Evolutionary conservation across 92 coral and sea anemone genomes (phyloP), one percentile per base, ranked within the genome.

Genomic region (Paramuricea clavata): DNA sequence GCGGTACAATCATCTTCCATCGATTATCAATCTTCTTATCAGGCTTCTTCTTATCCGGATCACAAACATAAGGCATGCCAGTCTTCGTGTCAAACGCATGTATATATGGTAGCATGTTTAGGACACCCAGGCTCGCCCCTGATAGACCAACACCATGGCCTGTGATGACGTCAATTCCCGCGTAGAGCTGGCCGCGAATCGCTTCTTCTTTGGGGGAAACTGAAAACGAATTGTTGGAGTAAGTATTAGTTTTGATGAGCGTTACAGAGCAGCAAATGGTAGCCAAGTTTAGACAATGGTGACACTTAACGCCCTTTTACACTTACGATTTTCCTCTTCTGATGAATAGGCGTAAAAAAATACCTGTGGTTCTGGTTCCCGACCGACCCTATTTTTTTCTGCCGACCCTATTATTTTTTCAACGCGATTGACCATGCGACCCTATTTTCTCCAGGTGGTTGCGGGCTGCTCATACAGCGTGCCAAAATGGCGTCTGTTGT

Each of bases 31-130:
- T 36, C 36, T 79, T 79, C 39, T 79, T 26, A 49, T 79, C 84
- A 1, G 84, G 84, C 15, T 79, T 79, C 23, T 59, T 79, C 72
- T 79, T 79, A 57, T 59, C 1, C 5, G 84, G 84, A 34, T 79
- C 84, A 31, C 84, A 79, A 8, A 79, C 84, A 60, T 79, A 79
- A 34, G 84, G 84, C 84, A 79, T 79, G 16, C 84, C 84, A 1
- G 84, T 79, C 47, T 60, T 26, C 27, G 84, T 59, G 57, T 79
- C 84, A 39, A 79, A 79, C 22, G 84, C 84, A 9, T 79, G 73
- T 16, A 79, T 67, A 23, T 79, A 79, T 1, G 84, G 73, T 16
- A 79, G 73, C 35, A 79, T 79, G 21, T 79, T 79, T 11, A 79
- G 72, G 0, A 79, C 84, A 39, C 73, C 59, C 21, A 79, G 72